phyloP scores from a whole-genome alignment of 2,888 invertebrate species.

The Acronicta alni region DNA sequence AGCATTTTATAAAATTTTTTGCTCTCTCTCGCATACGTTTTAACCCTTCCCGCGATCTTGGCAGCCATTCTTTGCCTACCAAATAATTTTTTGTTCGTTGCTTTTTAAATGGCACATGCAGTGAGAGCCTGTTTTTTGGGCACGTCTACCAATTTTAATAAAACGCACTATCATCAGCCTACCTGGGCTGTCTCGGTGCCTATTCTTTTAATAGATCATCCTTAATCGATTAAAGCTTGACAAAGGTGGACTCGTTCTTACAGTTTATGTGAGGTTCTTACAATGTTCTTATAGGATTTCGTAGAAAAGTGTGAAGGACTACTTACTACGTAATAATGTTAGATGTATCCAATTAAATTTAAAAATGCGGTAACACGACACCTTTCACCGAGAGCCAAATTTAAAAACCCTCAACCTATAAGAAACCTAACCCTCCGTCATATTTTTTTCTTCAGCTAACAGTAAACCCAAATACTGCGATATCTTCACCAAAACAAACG shows the following conservation, averaged over 20 bases:
- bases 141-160: conserved; percentile 75
- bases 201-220: conserved; percentile 83
- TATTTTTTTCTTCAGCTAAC: conserved; percentile 71
- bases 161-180: conserved; percentile 87
- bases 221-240: conserved; percentile 82
- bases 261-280: conserved; percentile 26
- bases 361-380: conserved; percentile 47
- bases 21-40: conserved; percentile 76
- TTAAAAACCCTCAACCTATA: conserved; percentile 40
- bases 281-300: conserved; percentile 32
- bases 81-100: conserved; percentile 80
- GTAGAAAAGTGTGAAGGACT: background rate
- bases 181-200: conserved; percentile 79
- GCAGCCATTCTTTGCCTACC: conserved; percentile 84
- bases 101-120: conserved; percentile 89
- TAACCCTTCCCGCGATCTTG: conserved; percentile 85
- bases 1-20: conserved; percentile 81
- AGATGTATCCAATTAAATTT: conserved; percentile 3
- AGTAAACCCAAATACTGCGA: conserved; percentile 73
- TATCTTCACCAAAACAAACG: conserved; percentile 81
- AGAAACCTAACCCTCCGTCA: conserved; percentile 56
- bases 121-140: conserved; percentile 80
- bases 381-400: conserved; percentile 39
- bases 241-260: conserved; percentile 52
- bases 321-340: background rate